Conservation (phyloP, 2,888 invertebrate genomes). For the Heliconius aoede region DNA sequence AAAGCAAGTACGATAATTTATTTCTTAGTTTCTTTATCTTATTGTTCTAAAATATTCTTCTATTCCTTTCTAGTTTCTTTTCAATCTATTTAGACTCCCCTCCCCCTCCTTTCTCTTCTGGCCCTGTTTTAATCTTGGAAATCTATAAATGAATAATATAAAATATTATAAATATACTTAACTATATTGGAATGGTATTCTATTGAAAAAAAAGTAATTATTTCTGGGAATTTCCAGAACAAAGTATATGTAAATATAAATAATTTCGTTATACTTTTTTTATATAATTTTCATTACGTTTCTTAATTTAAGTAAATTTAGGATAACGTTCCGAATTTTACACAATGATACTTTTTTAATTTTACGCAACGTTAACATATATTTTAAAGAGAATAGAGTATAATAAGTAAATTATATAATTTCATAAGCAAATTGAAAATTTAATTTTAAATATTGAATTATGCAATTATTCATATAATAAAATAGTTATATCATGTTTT, state of each 20-base stretch:
- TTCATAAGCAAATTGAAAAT: too few relatives aligned
- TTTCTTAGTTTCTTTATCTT: background rate
- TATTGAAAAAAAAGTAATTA: background rate
- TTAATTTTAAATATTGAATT: too few relatives aligned
- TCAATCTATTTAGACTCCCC: background rate
- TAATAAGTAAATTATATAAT: background rate
- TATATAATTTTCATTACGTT: background rate
- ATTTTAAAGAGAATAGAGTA: background rate
- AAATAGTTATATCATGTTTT: constrained; percentile 16
- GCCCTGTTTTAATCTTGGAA: background rate
- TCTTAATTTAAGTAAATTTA: background rate
- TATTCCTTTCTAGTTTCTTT: background rate
- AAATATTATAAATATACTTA: too few relatives aligned
- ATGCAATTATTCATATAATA: background rate
- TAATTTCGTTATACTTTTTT: background rate
- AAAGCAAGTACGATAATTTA: background rate
- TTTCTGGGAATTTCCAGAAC: background rate
- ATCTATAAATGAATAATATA: too few relatives aligned
- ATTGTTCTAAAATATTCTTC: background rate
- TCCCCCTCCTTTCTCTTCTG: background rate
- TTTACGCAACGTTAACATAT: background rate
- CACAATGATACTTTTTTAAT: too few relatives aligned
- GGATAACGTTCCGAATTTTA: background rate
- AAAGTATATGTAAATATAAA: background rate
- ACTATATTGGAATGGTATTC: background rate